Conservation (phyloP, 2,797 vertebrate species). For the Coilia nasus region DNA sequence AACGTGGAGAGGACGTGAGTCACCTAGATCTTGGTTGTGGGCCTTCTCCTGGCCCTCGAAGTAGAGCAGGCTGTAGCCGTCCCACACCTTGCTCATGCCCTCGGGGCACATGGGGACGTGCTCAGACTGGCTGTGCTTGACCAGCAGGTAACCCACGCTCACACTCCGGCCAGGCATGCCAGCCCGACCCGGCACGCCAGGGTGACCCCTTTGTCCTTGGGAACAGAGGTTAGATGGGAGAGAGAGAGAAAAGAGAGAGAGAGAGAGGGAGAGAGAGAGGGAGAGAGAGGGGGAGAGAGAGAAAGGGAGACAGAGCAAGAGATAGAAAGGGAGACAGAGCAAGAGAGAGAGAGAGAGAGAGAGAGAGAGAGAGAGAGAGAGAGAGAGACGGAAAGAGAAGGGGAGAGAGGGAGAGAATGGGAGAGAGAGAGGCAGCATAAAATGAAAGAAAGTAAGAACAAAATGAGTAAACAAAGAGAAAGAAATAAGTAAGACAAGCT, state of each 20-base stretch:
- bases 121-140: slow-evolving; percentile 96
- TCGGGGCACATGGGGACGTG: slow-evolving; percentile 92
- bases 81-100: slow-evolving; percentile 95
- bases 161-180: slow-evolving; percentile 96
- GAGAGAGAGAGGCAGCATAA: too few relatives aligned
- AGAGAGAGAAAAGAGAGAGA: slow-evolving; percentile 48
- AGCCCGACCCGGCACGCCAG: slow-evolving; percentile 78
- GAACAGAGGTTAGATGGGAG: background rate
- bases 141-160: slow-evolving; percentile 95
- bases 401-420: too few relatives aligned
- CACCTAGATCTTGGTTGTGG: slow-evolving; percentile 98
- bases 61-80: slow-evolving; percentile 95
- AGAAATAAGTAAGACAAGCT: background rate
- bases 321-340: background rate
- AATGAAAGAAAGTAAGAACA: background rate
- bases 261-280: slow-evolving; percentile 23
- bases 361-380: background rate
- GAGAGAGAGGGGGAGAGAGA: background rate
- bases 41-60: slow-evolving; percentile 97
- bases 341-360: slow-evolving; percentile 52
- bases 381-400: background rate
- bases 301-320: slow-evolving; percentile 48
- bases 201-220: slow-evolving; percentile 68
- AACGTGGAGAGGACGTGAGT: slow-evolving; percentile 39
- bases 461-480: background rate